Base-by-base conservation (phyloP, 2,888 invertebrate genomes). In the Pseudococcus longispinus region DNA sequence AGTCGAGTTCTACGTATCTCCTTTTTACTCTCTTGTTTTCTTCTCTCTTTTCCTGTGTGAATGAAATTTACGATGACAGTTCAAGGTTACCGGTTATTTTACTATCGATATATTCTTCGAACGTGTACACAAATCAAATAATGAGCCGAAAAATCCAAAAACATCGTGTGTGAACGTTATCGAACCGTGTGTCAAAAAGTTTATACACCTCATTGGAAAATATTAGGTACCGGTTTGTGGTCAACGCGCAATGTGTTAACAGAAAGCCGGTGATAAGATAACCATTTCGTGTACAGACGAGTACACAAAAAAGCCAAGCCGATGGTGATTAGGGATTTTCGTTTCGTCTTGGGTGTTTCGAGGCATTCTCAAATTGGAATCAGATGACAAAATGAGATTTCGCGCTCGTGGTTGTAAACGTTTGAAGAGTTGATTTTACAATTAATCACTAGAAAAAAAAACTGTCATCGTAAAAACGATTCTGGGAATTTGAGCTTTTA, bases 31-130 rank as follows among this genome's bases (percentile, higher is more conserved):
- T 23, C 23, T 4, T 60, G 60, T 60, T 42, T 74, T n/a, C 70
- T 29, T 77, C 8, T 20, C 11, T 42, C n/a, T 20, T 77, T 77
- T 77, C 77, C 32, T 77, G 77, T 77, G 77, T 77, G 37, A 42
- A 77, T 77, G 42, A 77, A 77, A 77, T 77, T 77, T 77, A 77
- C 42, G 77, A 20, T 77, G 77, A 77, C 77, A 42, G 77, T 77
- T 77, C 77, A 77, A 77, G 77, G 77, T 77, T 77, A 42, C 9
- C 20, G 77, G 5, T 77, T 77, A 77, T 77, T 77, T 77, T 77
- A 42, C 29, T 42, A 77, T 42, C 77, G 42, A 37, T 77, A 77
- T 70, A 70, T 77, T 77, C 29, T 37, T 42, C 42, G 20, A 77
- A 37, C 37, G 42, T 20, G 20, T 42, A 42, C 29, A 77, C 77